These are phyloP conservation scores for Camponotus vicinus DNA, from an alignment of 1,140 invertebrate genomes.

Conservation along the genomic window DNA sequence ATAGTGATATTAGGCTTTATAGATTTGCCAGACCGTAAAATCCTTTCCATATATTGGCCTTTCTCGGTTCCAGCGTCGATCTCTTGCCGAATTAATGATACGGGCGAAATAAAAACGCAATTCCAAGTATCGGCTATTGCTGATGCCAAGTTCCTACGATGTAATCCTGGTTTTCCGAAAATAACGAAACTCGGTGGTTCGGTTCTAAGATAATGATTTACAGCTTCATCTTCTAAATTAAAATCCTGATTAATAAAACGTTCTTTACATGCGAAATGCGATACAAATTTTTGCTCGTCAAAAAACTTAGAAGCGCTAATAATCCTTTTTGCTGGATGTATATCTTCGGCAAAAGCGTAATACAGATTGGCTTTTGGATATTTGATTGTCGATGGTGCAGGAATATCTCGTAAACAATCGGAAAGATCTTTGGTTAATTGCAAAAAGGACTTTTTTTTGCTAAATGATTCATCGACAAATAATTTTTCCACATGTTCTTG, in stretches of 20 bases:
- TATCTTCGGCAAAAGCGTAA: constrained; percentile 81
- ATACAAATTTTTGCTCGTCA: neutral
- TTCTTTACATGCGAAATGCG: constrained; percentile 56
- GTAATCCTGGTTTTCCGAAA: constrained; percentile 87
- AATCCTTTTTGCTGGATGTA: constrained; percentile 76
- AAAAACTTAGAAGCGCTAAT: neutral
- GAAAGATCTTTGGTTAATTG: constrained; percentile 63
- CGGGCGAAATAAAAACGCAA: constrained; percentile 87
- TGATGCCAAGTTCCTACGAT: constrained; percentile 85
- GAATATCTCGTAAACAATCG: neutral
- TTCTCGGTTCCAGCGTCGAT: constrained; percentile 84
- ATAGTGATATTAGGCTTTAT: constrained; percentile 84
- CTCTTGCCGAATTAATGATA: constrained; percentile 86
- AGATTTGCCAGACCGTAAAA: constrained; percentile 85
- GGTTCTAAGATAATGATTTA: constrained; percentile 83
- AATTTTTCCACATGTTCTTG: neutral
- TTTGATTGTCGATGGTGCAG: constrained; percentile 3
- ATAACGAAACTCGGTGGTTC: constrained; percentile 87
- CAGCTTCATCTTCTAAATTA: constrained; percentile 83
- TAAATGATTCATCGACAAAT: constrained; percentile 48
- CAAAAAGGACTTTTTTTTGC: constrained; percentile 58
- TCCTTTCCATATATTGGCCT: constrained; percentile 86
- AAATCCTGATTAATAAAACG: constrained; percentile 56
- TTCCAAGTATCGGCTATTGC: constrained; percentile 86
- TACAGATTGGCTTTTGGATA: constrained; percentile 82